These are phyloP conservation scores for Drosophila neoperkinsi DNA, from an alignment of 2,888 invertebrate genomes.

Conservation along the genomic window DNA sequence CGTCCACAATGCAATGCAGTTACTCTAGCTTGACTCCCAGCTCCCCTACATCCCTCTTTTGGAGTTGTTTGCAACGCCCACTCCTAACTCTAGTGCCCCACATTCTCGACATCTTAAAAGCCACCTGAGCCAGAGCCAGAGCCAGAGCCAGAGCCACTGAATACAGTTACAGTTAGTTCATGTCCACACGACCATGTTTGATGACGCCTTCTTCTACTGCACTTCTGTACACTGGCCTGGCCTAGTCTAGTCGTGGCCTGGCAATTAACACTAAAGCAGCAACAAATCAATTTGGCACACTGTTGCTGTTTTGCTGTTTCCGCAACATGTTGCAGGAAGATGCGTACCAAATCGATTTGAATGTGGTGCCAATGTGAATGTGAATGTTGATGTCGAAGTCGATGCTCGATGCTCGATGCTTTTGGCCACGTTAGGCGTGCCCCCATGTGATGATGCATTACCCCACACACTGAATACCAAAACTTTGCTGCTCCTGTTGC, in stretches of 20 bases:
- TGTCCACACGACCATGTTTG: conserved; percentile 61
- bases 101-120: conserved; percentile 49
- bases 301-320: conserved; percentile 64
- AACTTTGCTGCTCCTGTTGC: conserved; percentile 40
- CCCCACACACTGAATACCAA: conserved; percentile 48
- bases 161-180: conserved; percentile 74
- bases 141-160: conserved; percentile 21
- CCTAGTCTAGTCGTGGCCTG: conserved; percentile 63
- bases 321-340: conserved; percentile 79
- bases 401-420: conserved; percentile 14
- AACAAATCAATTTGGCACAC: conserved; percentile 81
- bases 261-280: conserved; percentile 80
- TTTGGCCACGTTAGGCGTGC: conserved; percentile 38
- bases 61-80: conserved; percentile 50
- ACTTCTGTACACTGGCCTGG: conserved; percentile 5
- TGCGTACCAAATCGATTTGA: conserved; percentile 82
- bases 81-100: conserved; percentile 67
- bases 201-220: conserved; percentile 48
- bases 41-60: neutral
- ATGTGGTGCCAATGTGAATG: conserved; percentile 60
- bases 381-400: conserved; percentile 31
- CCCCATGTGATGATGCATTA: conserved; percentile 61
- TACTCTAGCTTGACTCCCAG: neutral
- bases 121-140: conserved; percentile 49
- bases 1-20: conserved; percentile 61